Conservation (phyloP, 2,888 invertebrate genomes). For the Eupithecia inturbata region DNA sequence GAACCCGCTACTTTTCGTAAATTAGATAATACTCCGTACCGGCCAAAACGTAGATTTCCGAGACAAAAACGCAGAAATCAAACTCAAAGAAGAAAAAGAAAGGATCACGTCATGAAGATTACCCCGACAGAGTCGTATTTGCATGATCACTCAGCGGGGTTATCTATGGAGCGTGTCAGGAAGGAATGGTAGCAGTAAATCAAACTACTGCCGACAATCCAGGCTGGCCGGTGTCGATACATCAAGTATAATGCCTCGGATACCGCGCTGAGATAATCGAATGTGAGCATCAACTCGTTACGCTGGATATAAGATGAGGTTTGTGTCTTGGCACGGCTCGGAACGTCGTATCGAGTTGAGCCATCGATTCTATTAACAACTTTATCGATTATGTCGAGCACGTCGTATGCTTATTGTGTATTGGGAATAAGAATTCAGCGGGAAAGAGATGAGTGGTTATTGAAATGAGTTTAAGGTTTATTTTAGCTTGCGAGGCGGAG, state of each 20-base stretch:
- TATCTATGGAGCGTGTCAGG: slow-evolving; percentile 70
- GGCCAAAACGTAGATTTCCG: neutral
- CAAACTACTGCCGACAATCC: slow-evolving; percentile 81
- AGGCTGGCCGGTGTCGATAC: slow-evolving; percentile 81
- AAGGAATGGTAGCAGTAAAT: slow-evolving; percentile 81
- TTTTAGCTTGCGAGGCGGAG: slow-evolving; percentile 54
- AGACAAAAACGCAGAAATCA: neutral
- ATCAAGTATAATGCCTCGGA: slow-evolving; percentile 84
- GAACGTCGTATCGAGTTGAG: slow-evolving; percentile 61
- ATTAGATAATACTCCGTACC: neutral
- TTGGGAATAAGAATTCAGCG: neutral
- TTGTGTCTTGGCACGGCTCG: slow-evolving; percentile 59
- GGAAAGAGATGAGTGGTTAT: slow-evolving; percentile 37
- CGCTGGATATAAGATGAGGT: slow-evolving; percentile 82
- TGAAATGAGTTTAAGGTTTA: slow-evolving; percentile 55
- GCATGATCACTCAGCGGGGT: slow-evolving; percentile 61
- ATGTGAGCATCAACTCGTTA: slow-evolving; percentile 84
- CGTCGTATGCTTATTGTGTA: slow-evolving; percentile 7
- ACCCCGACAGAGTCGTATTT: slow-evolving; percentile 75
- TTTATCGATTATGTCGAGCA: slow-evolving; percentile 47
- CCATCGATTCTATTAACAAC: slow-evolving; percentile 54
- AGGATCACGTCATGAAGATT: slow-evolving; percentile 60
- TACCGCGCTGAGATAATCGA: slow-evolving; percentile 83
- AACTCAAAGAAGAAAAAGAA: neutral
- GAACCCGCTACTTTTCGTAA: too few species aligned